Evolutionary conservation across 2,113 vertebrate genomes (phyloP).

Genomic region (Crotophaga sulcirostris): DNA sequence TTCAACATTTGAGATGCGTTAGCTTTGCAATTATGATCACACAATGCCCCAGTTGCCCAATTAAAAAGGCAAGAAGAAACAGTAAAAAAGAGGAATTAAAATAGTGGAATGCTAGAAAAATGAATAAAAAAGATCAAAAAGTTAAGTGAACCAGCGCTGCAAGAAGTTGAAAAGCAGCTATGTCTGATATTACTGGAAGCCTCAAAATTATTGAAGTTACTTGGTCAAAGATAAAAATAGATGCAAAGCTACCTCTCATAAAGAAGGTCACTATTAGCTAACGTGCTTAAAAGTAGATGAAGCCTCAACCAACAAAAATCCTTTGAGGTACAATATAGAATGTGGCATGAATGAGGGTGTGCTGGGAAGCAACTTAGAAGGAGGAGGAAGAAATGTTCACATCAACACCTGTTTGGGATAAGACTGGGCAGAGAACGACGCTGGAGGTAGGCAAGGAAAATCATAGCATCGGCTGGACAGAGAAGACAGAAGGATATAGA

Average conservation of each 20-base stretch:
- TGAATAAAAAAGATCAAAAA: neutral
- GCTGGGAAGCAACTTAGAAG: neutral
- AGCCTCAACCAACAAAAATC: neutral
- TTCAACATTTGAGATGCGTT: neutral
- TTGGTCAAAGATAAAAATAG: neutral
- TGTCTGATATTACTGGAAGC: neutral
- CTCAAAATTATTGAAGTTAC: neutral
- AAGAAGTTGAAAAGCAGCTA: neutral
- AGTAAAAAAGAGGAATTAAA: neutral
- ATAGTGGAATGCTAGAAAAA: neutral
- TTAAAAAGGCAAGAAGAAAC: neutral
- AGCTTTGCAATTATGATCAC: neutral
- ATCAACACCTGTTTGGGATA: rapidly evolving
- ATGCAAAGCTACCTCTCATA: neutral
- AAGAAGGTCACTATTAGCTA: neutral
- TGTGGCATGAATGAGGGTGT: rapidly evolving
- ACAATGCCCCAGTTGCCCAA: neutral
- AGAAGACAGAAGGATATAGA: neutral
- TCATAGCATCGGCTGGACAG: rapidly evolving
- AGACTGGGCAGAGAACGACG: neutral
- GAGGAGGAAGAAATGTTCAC: neutral
- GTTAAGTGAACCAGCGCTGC: neutral
- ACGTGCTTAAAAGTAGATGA: neutral
- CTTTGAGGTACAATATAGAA: neutral
- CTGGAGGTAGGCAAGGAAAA: neutral